A percentile compares a stretch with the other conserved stretches of the same genome.
Evolutionary conservation across 2,888 invertebrate species (phyloP).

Genomic region (Caenorhabditis auriculariae): DNA sequence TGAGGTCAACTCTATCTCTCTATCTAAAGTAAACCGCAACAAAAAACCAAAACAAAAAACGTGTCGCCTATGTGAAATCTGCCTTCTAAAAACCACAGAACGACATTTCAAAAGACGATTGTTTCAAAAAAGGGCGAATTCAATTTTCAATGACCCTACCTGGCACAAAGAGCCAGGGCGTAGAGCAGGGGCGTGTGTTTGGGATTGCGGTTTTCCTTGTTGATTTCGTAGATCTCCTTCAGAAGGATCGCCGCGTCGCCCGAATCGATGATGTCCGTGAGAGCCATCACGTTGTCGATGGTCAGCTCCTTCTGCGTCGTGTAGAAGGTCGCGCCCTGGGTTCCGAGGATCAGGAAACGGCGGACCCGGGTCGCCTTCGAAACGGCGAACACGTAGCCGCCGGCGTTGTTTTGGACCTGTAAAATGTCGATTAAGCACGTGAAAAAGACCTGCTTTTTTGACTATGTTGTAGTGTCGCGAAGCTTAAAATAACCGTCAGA

Average conservation of each 20-base stretch:
- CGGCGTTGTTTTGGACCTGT: conserved; percentile 56
- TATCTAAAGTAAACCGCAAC: too few species aligned
- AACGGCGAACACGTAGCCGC: conserved; percentile 63
- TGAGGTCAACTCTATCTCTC: too few species aligned
- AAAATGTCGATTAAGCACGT: too few species aligned
- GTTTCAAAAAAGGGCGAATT: background rate
- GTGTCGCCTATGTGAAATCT: too few species aligned
- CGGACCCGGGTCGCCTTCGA: conserved; percentile 62
- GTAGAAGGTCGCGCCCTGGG: conserved; percentile 63
- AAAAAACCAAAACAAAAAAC: too few species aligned
- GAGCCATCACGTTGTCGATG: conserved; percentile 59
- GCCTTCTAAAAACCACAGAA: too few species aligned
- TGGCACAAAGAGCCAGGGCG: conserved; percentile 72
- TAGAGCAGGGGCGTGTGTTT: conserved; percentile 69
- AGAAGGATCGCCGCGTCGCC: conserved; percentile 63
- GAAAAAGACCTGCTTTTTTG: too few species aligned
- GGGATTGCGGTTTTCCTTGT: conserved; percentile 64
- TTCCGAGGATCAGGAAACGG: conserved; percentile 64
- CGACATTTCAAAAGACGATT: background rate
- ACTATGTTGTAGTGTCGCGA: too few species aligned
- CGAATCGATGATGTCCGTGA: conserved; percentile 61
- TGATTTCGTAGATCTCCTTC: conserved; percentile 59
- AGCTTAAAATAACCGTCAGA: too few species aligned
- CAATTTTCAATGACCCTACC: conserved; percentile 59
- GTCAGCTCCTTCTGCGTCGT: conserved; percentile 58